Evolutionary conservation across 2,113 vertebrate genomes (phyloP).

Genomic region (Myocastor coypus): DNA sequence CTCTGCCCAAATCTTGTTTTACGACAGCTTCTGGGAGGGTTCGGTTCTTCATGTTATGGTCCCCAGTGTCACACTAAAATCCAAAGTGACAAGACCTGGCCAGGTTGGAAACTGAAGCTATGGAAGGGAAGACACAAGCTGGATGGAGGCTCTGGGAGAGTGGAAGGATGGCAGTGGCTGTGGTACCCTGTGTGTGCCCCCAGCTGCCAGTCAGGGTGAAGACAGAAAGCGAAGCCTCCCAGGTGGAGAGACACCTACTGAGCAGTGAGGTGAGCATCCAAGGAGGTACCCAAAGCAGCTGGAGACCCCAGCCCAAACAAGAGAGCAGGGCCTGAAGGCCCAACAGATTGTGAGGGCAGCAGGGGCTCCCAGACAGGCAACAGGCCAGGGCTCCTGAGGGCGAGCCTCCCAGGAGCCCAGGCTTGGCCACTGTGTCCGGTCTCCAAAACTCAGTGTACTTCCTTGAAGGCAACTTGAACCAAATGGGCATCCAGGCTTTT

Average conservation of each 20-base stretch:
- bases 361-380: rapidly evolving
- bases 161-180: no score
- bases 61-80: no score
- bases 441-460: background rate
- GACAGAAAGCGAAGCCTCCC: rapidly evolving
- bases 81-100: background rate
- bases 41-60: background rate
- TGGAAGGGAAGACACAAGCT: no score
- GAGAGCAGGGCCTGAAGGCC: rapidly evolving
- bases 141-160: background rate
- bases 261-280: background rate
- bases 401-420: rapidly evolving
- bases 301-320: background rate
- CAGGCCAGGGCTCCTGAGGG: rapidly evolving
- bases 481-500: background rate
- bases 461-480: background rate
- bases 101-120: background rate
- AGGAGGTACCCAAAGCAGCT: background rate
- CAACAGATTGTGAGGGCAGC: no score
- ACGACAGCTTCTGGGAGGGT: no score
- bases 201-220: rapidly evolving
- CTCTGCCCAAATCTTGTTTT: background rate
- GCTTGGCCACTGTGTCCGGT: background rate
- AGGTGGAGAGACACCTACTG: no score
- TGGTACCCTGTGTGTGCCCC: background rate